phyloP scores from a whole-genome alignment of 2,888 invertebrate species.

The Euplagia quadripunctaria region DNA sequence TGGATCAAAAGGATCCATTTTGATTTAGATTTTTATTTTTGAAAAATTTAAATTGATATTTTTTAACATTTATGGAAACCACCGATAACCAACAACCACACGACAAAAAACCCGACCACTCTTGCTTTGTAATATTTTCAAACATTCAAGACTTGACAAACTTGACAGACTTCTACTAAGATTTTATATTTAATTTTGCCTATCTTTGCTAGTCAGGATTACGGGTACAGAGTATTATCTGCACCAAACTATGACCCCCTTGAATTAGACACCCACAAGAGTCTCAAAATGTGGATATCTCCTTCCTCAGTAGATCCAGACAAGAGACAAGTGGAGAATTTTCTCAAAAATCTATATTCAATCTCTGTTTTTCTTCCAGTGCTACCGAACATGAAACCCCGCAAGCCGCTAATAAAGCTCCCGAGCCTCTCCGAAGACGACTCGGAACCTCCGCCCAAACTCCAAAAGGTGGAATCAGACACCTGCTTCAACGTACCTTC shows the following conservation, averaged over 20 bases:
- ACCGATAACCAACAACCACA: no score
- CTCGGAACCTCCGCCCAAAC: conserved; percentile 56
- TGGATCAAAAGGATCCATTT: no score
- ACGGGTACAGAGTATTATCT: not conserved
- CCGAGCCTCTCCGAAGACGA: conserved; percentile 74
- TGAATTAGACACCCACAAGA: not conserved
- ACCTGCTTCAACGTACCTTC: conserved; percentile 45
- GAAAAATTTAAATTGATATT: no score
- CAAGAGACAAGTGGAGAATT: no score
- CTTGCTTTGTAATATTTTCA: no score
- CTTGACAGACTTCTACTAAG: no score
- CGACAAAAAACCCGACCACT: no score
- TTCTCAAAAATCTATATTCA: not conserved
- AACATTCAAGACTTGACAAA: no score
- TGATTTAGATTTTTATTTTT: no score
- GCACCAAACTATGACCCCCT: not conserved
- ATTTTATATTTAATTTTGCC: no score
- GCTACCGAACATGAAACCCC: conserved; percentile 80
- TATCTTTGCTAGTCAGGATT: not conserved
- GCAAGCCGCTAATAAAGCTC: conserved; percentile 75
- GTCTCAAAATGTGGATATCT: not conserved
- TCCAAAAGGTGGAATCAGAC: conserved; percentile 51
- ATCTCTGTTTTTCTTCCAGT: conserved; percentile 54
- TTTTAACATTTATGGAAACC: no score
- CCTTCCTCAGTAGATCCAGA: not conserved